phyloP scores from a whole-genome alignment of 1,140 invertebrate species.

The Trachymyrmex septentrionalis region DNA sequence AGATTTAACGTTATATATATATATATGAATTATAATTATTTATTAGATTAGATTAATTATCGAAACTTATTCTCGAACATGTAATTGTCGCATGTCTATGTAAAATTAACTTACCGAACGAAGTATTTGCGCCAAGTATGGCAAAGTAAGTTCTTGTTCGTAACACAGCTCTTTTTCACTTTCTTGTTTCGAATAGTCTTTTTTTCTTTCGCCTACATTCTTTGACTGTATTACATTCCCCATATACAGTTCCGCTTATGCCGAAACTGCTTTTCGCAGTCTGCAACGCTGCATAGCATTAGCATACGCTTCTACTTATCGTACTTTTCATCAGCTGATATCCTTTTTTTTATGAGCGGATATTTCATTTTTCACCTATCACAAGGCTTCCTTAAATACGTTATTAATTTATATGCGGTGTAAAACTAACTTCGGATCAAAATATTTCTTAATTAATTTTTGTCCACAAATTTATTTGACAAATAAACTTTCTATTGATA shows the following conservation, averaged over 20 bases:
- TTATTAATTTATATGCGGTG: constrained; percentile 30
- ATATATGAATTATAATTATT: neutral
- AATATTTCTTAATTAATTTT: neutral
- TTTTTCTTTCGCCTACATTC: constrained; percentile 29
- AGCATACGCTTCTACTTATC: constrained; percentile 30
- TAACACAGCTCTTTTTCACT: constrained; percentile 19
- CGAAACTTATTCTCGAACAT: neutral
- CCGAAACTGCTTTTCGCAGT: constrained; percentile 46
- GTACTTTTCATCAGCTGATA: constrained; percentile 36
- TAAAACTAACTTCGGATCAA: neutral
- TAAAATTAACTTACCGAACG: constrained; percentile 11
- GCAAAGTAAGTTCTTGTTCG: constrained; percentile 14
- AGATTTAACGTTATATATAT: neutral
- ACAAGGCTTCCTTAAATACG: neutral
- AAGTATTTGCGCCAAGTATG: neutral
- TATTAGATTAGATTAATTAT: too few species aligned
- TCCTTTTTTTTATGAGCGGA: constrained; percentile 2
- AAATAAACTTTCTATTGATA: neutral
- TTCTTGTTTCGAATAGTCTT: neutral
- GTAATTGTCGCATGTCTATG: neutral
- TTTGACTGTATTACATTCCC: constrained; percentile 46
- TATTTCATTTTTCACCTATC: neutral
- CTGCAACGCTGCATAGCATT: constrained; percentile 39
- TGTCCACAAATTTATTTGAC: neutral
- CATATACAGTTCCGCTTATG: constrained; percentile 30